phyloP scores from a whole-genome alignment of 1,140 invertebrate species.

The Macrosteles quadrilineatus region DNA sequence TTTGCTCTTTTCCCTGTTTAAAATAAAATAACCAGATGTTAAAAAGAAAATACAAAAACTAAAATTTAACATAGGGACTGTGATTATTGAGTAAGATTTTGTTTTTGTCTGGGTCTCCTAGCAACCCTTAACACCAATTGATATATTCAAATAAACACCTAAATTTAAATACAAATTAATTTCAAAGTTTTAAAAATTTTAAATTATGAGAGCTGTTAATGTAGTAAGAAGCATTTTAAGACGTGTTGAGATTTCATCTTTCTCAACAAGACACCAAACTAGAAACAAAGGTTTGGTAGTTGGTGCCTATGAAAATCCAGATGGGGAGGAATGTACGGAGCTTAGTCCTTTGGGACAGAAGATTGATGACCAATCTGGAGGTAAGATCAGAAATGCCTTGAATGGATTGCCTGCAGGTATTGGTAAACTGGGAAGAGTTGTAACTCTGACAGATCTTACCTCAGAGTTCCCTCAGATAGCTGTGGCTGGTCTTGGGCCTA shows the following conservation, averaged over 20 bases:
- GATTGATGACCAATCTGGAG: constrained; percentile 7
- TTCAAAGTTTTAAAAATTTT: too few relatives aligned
- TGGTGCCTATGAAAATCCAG: constrained; percentile 3
- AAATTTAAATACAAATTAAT: too few relatives aligned
- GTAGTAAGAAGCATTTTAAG: neutral
- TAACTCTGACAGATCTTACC: neutral
- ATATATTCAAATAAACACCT: too few relatives aligned
- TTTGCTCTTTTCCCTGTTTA: too few relatives aligned
- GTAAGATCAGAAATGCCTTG: neutral
- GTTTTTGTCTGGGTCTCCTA: too few relatives aligned
- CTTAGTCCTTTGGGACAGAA: constrained; percentile 11
- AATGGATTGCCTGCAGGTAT: constrained; percentile 10
- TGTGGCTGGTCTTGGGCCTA: constrained; percentile 54
- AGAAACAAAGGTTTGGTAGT: constrained; percentile 1
- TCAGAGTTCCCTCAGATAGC: constrained; percentile 44
- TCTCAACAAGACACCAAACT: neutral
- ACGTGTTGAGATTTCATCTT: neutral
- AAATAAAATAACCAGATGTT: too few relatives aligned
- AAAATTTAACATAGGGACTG: too few relatives aligned
- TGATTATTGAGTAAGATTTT: too few relatives aligned
- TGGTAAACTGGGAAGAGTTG: neutral
- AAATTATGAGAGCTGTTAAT: too few relatives aligned
- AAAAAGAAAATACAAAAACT: too few relatives aligned
- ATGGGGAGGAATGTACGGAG: constrained; percentile 6
- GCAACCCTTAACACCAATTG: too few relatives aligned